Evolutionary conservation across 2,797 vertebrate species (phyloP).

Genomic region (Vireo griseus): DNA sequence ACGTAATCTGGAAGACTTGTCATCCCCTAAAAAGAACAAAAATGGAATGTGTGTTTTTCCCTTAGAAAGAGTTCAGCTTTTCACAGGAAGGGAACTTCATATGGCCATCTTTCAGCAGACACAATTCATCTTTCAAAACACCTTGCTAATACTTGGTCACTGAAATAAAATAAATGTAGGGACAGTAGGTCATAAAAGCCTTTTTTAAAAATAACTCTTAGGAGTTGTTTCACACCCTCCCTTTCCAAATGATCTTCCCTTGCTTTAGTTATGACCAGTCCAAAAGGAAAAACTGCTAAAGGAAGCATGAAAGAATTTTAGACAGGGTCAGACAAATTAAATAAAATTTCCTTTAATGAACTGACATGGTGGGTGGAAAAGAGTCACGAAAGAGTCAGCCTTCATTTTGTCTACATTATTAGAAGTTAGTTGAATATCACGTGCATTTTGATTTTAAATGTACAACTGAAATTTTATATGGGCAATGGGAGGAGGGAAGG

Average conservation of each 20-base stretch:
- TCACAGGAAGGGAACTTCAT: not conserved
- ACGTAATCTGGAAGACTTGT: conserved; percentile 92
- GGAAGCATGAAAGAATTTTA: not conserved
- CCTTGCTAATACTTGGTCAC: not conserved
- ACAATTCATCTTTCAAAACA: not conserved
- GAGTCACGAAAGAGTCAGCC: not conserved
- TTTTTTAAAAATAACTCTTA: not conserved
- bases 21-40: conserved; percentile 81
- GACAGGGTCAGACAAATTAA: not conserved
- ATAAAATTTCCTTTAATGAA: not conserved
- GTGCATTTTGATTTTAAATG: not conserved
- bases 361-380: not conserved
- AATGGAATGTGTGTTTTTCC: not conserved
- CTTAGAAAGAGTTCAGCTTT: not conserved
- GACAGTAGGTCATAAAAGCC: not conserved
- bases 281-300: not conserved
- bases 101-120: not conserved
- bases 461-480: not conserved
- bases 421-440: not conserved
- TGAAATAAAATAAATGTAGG: not conserved
- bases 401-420: not conserved
- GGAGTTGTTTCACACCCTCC: not conserved
- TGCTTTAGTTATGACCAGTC: not conserved
- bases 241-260: not conserved
- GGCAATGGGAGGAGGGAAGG: not conserved